A percentile compares a stretch with the other conserved stretches of the same genome.
These are phyloP conservation scores for Decapterus maruadsi DNA, from an alignment of 2,797 vertebrate genomes.

Conservation along the genomic window DNA sequence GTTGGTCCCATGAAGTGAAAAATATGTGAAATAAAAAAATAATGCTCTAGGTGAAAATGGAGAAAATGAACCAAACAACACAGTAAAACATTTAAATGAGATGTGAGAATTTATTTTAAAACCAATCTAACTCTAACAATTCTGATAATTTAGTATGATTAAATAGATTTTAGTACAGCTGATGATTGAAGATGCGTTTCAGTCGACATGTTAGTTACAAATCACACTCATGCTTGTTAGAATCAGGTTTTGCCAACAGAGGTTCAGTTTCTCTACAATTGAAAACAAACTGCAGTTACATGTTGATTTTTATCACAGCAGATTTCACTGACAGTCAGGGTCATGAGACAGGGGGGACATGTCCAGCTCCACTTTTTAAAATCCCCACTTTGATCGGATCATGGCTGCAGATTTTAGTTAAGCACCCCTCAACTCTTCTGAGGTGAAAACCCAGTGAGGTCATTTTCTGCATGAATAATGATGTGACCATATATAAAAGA, in stretches of 20 bases:
- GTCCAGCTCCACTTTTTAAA: too few relatives aligned
- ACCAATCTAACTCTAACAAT: conserved; percentile 1
- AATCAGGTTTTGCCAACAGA: background rate
- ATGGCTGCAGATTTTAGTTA: too few relatives aligned
- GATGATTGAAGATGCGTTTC: conserved; percentile 3
- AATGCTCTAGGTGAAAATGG: background rate
- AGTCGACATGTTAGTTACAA: conserved; percentile 47
- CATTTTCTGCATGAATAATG: too few relatives aligned
- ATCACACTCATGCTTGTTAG: conserved; percentile 17
- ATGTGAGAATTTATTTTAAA: conserved; percentile 67
- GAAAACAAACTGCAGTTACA: background rate
- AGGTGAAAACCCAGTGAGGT: too few relatives aligned
- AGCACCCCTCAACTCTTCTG: too few relatives aligned
- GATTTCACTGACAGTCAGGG: background rate
- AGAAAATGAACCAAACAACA: conserved; percentile 62
- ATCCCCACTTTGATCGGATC: too few relatives aligned
- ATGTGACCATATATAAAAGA: too few relatives aligned
- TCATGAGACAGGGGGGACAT: background rate
- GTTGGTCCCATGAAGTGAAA: too few relatives aligned
- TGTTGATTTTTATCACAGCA: too few relatives aligned
- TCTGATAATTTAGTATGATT: background rate
- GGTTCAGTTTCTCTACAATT: background rate
- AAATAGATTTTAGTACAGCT: conserved; percentile 25
- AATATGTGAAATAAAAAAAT: too few relatives aligned
- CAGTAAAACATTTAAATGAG: conserved; percentile 50